Percentiles rank a stretch among this genome's conserved stretches.
Evolutionary conservation across 1,140 invertebrate genomes (phyloP).

Genomic region (Megalopta genalis): DNA sequence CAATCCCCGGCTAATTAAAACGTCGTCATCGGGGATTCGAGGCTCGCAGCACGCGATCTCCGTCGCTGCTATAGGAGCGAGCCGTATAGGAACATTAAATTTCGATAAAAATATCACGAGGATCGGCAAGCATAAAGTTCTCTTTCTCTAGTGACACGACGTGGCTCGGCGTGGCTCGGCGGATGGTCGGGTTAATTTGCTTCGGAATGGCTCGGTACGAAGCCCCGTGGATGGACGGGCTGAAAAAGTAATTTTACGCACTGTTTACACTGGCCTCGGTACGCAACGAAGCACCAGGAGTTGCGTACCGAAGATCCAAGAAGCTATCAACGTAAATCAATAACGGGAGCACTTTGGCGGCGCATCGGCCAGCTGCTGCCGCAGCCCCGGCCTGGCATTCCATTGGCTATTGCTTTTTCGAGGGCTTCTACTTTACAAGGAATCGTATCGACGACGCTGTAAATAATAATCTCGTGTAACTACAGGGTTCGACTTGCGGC

Average conservation of each 20-base stretch:
- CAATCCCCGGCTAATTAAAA: not conserved
- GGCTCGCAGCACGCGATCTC: not conserved
- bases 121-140: not conserved
- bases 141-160: constrained; percentile 18
- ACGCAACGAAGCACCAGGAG: constrained; percentile 27
- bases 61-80: not conserved
- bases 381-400: constrained; percentile 60
- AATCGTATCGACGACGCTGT: constrained; percentile 64
- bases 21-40: not conserved
- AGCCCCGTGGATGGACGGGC: constrained; percentile 14
- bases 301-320: constrained; percentile 59
- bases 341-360: constrained; percentile 72
- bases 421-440: constrained; percentile 61
- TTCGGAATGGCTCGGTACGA: constrained; percentile 16
- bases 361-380: constrained; percentile 72
- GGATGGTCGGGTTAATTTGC: constrained; percentile 45
- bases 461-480: constrained; percentile 66
- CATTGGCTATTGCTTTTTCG: constrained; percentile 66
- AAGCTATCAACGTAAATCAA: constrained; percentile 77
- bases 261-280: constrained; percentile 63
- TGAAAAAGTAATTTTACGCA: constrained; percentile 66
- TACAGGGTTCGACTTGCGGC: constrained; percentile 18
- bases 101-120: constrained; percentile 35
- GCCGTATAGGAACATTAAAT: not conserved
- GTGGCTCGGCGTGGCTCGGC: no score